Evolutionary conservation across 2,797 vertebrate species (phyloP).

Genomic region (Phalanger gymnotis): DNA sequence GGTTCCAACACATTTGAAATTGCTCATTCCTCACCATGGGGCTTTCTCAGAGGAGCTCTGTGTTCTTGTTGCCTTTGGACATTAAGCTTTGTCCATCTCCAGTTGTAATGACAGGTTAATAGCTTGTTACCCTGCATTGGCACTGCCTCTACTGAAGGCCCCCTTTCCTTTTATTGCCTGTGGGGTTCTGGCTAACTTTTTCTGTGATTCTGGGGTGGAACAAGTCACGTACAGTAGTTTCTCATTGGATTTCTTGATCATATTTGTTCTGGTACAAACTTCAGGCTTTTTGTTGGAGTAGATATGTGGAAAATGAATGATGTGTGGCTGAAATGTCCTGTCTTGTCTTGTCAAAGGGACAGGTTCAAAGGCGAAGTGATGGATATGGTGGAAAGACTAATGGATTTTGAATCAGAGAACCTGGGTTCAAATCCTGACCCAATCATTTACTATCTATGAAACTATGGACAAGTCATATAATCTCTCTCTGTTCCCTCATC

Average conservation of each 20-base stretch:
- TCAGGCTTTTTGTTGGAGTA: background rate
- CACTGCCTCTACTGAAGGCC: background rate
- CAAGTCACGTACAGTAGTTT: background rate
- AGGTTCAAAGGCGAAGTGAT: background rate
- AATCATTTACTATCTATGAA: background rate
- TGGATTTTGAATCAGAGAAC: background rate
- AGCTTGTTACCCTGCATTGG: background rate
- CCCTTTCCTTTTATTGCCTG: background rate
- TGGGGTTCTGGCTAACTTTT: background rate
- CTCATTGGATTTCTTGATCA: background rate
- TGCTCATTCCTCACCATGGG: background rate
- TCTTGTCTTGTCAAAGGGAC: background rate
- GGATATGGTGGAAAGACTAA: background rate
- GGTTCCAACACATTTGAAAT: background rate
- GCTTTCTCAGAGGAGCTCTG: background rate
- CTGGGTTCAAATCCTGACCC: background rate
- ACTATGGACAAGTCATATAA: background rate
- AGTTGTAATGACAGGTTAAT: background rate
- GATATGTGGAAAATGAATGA: background rate
- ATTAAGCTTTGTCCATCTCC: background rate
- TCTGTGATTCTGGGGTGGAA: background rate
- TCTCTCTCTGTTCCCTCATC: background rate
- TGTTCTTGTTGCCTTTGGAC: too few species aligned
- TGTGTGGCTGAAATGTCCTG: background rate
- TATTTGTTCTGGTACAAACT: background rate